Base-by-base conservation (phyloP, 1,140 invertebrate species). In the Neodiprion pinetum region DNA sequence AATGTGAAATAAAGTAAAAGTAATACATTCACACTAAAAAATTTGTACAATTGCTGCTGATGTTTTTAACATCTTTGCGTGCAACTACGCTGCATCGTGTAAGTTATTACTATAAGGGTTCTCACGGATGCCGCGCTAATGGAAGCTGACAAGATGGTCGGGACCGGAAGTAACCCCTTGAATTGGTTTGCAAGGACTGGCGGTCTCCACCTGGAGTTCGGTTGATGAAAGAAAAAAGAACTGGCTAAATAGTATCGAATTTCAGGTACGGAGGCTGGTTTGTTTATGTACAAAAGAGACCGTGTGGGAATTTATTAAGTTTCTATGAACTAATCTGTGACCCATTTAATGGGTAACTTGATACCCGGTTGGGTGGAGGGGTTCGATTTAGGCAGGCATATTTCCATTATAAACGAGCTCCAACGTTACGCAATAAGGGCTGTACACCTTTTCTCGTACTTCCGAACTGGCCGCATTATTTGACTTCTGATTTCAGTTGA, bases 261-360 rank as follows among this genome's bases (percentile, higher is more conserved):
- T 61, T 61, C 53, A 61, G 53, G 53, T 12, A 61, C 53, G 53
- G n/a, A 61, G 11, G 53, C 53, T 61, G 53, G 53, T 61, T 40
- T 61, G 53, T 61, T 61, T 61, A 17, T 61, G 53, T 61, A 61
- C 53, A 61, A 61, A 61, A 61, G 53, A 61, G n/a, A 61, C 53
- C 53, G 53, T 61, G 53, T 61, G 53, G 53, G 53, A 61, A 61
- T 61, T 61, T 61, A 61, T 61, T 61, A 61, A 61, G 53, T 17
- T 5, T 61, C 53, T 11, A 61, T 61, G 53, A 17, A 61, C 53
- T 61, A 61, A 61, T 61, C 53, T 61, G 53, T 61, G 53, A 61
- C 53, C 53, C 53, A 61, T 61, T 61, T 61, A 61, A 61, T 61
- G 53, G 53, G 53, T 61, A 61, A 61, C 53, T 61, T 61, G 53